Evolutionary conservation across 2,113 vertebrate species (phyloP).

Genomic region (Eretmochelys imbricata): DNA sequence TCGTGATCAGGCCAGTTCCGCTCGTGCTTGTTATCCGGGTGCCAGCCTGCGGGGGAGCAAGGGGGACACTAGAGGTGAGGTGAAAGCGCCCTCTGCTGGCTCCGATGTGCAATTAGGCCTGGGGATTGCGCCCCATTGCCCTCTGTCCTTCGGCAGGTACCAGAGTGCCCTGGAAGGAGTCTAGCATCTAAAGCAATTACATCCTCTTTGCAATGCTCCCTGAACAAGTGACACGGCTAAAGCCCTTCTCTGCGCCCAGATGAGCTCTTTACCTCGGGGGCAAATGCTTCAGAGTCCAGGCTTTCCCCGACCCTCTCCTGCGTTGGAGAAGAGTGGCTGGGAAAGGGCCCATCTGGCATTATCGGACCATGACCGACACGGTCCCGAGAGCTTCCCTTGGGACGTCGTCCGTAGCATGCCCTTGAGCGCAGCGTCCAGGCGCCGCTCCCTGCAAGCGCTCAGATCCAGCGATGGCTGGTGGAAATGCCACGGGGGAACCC

Average conservation of each 20-base stretch:
- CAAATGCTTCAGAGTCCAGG: neutral
- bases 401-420: neutral
- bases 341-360: neutral
- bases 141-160: neutral
- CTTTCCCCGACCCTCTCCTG: neutral
- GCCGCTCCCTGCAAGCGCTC: neutral
- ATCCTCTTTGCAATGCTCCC: fast-evolving
- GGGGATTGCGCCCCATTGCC: neutral
- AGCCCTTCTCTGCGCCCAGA: fast-evolving
- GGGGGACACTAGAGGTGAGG: neutral
- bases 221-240: too few species aligned
- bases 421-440: neutral
- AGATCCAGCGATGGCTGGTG: neutral
- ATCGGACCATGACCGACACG: neutral
- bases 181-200: neutral
- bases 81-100: neutral
- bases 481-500: neutral
- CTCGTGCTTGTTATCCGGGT: constrained; percentile 92
- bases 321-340: too few species aligned
- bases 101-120: neutral
- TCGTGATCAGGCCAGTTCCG: constrained; percentile 94
- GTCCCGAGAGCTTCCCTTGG: neutral
- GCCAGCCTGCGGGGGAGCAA: constrained; percentile 84
- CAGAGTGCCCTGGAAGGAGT: too few species aligned
- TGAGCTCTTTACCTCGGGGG: too few species aligned